These are phyloP conservation scores for Phaethornis superciliosus DNA, from an alignment of 2,113 vertebrate genomes.

Conservation along the genomic window DNA sequence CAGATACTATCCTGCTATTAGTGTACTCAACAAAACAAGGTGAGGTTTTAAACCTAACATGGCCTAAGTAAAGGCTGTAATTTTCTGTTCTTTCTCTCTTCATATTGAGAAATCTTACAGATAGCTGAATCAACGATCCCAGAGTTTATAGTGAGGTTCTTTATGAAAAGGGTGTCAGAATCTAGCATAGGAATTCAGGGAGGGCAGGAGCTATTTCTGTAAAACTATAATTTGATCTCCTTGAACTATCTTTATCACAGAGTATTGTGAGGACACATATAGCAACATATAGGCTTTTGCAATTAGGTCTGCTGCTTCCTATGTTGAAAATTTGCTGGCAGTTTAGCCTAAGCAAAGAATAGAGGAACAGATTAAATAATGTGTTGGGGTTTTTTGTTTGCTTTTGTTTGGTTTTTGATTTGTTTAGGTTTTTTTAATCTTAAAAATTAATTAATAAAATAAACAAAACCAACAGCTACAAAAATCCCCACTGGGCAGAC, in stretches of 20 bases:
- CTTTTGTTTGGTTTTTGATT: neutral
- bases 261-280: neutral
- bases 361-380: neutral
- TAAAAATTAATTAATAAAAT: neutral
- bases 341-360: neutral
- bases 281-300: neutral
- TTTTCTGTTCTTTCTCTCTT: neutral
- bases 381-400: no score
- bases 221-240: slow-evolving; percentile 3
- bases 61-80: neutral
- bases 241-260: slow-evolving; percentile 27
- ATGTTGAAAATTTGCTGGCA: neutral
- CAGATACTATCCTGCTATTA: neutral
- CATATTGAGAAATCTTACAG: neutral
- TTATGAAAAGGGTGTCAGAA: slow-evolving; percentile 1
- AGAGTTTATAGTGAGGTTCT: neutral
- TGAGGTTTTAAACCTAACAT: neutral
- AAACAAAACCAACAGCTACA: neutral
- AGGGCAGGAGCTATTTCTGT: slow-evolving; percentile 27
- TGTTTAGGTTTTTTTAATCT: neutral
- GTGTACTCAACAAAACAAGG: neutral
- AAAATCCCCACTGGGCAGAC: neutral
- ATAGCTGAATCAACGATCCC: neutral
- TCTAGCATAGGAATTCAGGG: neutral
- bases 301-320: neutral